Evolutionary conservation across 2,113 vertebrate species (phyloP).

Genomic region (Turdus rufiventris): DNA sequence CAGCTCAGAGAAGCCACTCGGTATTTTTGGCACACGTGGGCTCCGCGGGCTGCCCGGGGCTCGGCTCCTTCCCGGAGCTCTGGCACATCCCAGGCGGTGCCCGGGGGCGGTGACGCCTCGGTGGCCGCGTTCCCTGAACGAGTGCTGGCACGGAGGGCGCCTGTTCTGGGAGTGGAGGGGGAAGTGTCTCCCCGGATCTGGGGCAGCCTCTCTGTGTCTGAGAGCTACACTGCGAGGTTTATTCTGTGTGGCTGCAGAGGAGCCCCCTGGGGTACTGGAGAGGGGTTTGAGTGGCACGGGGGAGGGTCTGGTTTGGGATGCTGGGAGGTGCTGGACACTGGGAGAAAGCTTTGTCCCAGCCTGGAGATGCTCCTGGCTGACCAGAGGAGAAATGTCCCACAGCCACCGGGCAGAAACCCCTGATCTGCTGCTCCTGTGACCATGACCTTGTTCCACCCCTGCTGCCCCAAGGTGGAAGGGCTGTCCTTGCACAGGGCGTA

Average conservation of each 20-base stretch:
- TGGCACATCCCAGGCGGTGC: background rate
- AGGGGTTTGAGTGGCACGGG: fast-evolving
- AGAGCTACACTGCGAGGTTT: fast-evolving
- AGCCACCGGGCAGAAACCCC: background rate
- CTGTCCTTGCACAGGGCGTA: background rate
- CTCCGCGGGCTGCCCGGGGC: background rate
- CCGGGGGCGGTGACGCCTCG: background rate
- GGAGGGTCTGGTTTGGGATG: background rate
- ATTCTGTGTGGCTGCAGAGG: background rate
- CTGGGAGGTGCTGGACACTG: background rate
- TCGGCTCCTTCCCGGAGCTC: background rate
- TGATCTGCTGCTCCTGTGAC: background rate
- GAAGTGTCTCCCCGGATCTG: background rate
- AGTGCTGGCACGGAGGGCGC: background rate
- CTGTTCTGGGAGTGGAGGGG: background rate
- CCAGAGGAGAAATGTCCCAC: background rate
- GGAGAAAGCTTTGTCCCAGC: background rate
- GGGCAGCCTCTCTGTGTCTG: background rate
- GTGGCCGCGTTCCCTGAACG: background rate
- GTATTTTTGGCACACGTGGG: background rate
- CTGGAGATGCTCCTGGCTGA: background rate
- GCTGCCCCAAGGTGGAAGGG: background rate
- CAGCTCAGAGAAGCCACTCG: background rate
- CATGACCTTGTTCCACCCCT: fast-evolving
- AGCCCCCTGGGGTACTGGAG: fast-evolving